Evolutionary conservation across 2,113 vertebrate species (phyloP).

Genomic region (Psephotus haematonotus): DNA sequence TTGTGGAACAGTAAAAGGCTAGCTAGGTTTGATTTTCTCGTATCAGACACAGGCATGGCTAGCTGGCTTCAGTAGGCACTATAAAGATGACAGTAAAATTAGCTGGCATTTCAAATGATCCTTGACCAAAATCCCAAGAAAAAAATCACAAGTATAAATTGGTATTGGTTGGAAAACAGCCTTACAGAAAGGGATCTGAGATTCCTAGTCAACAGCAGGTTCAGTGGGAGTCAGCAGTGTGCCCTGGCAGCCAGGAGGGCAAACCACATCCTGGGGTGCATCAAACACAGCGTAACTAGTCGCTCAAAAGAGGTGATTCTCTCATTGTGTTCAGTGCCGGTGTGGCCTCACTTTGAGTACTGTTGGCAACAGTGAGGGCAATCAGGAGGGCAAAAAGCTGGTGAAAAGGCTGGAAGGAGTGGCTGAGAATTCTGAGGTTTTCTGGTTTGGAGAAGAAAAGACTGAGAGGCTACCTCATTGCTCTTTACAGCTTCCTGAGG

Average conservation of each 20-base stretch:
- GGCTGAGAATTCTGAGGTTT: background rate
- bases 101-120: background rate
- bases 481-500: background rate
- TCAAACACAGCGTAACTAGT: background rate
- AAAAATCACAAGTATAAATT: background rate
- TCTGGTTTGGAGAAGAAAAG: background rate
- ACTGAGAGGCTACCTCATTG: background rate
- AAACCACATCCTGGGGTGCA: background rate
- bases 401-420: background rate
- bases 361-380: background rate
- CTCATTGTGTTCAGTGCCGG: background rate
- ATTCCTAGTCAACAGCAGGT: background rate
- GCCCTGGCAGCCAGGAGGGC: fast-evolving
- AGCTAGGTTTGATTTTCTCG: background rate
- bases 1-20: background rate
- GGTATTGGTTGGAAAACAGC: background rate
- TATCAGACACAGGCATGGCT: background rate
- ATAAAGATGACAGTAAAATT: background rate
- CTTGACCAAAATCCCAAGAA: background rate
- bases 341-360: background rate
- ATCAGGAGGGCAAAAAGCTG: background rate
- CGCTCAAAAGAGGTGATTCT: background rate
- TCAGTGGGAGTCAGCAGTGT: background rate
- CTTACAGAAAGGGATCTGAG: background rate
- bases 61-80: background rate